Percentiles rank a stretch among this genome's conserved stretches.
Conservation (phyloP, 2,888 invertebrate genomes). For the Idaea biselata region DNA sequence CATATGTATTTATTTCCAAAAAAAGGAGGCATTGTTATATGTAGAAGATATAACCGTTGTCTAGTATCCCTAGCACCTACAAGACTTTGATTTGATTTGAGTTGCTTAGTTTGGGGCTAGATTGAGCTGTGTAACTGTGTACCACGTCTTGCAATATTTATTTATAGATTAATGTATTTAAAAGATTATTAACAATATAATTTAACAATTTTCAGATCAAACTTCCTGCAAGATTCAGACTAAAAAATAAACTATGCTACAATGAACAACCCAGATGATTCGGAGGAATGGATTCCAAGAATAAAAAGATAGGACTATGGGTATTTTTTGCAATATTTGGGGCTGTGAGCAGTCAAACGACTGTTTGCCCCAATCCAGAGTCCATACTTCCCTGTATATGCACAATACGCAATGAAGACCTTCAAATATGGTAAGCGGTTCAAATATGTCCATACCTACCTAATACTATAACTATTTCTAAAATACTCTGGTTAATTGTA, state of each 20-base stretch:
- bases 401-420: slow-evolving; percentile 86
- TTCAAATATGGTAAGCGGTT: slow-evolving; percentile 88
- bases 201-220: slow-evolving; percentile 27
- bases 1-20: too few species aligned
- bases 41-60: too few species aligned
- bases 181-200: neutral
- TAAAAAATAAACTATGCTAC: slow-evolving; percentile 50
- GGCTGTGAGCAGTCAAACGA: slow-evolving; percentile 40
- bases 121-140: too few species aligned
- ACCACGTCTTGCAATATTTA: too few species aligned
- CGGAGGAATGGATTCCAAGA: slow-evolving; percentile 67
- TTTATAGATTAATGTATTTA: too few species aligned
- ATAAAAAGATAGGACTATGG: slow-evolving; percentile 56
- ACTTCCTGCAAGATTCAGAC: neutral
- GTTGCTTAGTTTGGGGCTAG: too few species aligned
- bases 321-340: slow-evolving; percentile 46
- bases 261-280: slow-evolving; percentile 59
- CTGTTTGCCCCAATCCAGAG: slow-evolving; percentile 87
- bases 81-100: too few species aligned
- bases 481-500: neutral
- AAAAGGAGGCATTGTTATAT: too few species aligned
- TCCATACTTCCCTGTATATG: slow-evolving; percentile 91
- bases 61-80: too few species aligned
- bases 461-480: neutral
- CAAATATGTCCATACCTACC: neutral